These are phyloP conservation scores for Aegithalos caudatus DNA, from an alignment of 2,113 vertebrate genomes.

Conservation along the genomic window DNA sequence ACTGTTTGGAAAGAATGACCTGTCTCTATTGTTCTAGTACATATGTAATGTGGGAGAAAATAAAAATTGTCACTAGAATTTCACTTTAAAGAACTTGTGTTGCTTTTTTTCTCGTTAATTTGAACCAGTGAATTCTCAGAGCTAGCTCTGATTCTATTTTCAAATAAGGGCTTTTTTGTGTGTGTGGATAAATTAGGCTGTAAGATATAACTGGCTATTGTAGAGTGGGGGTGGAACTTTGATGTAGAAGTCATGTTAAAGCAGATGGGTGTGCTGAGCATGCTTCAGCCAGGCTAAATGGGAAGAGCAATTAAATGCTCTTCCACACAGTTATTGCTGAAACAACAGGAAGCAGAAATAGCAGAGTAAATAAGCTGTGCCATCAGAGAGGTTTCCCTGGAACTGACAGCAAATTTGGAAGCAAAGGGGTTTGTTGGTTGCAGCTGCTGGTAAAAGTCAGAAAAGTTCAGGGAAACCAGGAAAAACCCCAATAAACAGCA, in stretches of 20 bases:
- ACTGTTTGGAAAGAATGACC: background rate
- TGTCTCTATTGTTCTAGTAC: background rate
- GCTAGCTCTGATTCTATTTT: background rate
- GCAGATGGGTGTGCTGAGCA: background rate
- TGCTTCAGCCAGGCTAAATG: background rate
- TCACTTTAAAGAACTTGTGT: background rate
- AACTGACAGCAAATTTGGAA: background rate
- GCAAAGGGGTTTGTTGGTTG: background rate
- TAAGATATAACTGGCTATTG: background rate
- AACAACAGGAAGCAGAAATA: constrained; percentile 39
- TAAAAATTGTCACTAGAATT: background rate
- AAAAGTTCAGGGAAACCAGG: background rate
- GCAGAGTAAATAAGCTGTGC: background rate
- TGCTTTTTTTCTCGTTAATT: background rate
- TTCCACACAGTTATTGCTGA: constrained; percentile 3
- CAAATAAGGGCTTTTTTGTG: background rate
- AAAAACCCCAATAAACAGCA: background rate
- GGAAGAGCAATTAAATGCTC: constrained; percentile 14
- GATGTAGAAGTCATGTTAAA: background rate
- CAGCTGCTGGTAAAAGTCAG: background rate
- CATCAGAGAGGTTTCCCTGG: background rate
- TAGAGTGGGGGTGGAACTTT: background rate
- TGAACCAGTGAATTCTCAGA: background rate
- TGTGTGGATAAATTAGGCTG: background rate
- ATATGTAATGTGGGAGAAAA: background rate